Base-by-base conservation (phyloP, 2,797 vertebrate species). In the Gymnoscopelus microlampas region DNA sequence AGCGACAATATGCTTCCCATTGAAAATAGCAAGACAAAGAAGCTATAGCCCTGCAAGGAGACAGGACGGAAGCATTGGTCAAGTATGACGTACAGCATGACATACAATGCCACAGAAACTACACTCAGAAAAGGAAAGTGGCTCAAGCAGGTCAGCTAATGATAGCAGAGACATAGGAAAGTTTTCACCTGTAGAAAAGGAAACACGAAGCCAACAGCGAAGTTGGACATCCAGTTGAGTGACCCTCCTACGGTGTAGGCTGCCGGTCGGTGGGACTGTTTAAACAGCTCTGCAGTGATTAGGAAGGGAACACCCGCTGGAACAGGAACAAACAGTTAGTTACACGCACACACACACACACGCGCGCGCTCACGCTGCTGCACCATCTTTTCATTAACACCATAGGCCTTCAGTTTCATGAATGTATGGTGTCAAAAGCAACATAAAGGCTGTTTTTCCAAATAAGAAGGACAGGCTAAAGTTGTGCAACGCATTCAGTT, bases 171-270 rank as follows among this genome's bases (percentile, higher is more conserved):
- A 29, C 3, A 2, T 29, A 54, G 51, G 13, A 7, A 4, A 35
- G 12, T 13, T 0, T 0, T 76, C 86, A 97, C 96, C 95, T 97
- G 96, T 70, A 98, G 72, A 83, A 98, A 98, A 7, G 96, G 96
- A 79, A 98, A 98, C 76, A 96, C 79, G 23, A 97, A 96, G 71
- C 96, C 96, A 0, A 98, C 57, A 0, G 94, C 95, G 85, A 97
- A 97, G 89, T 97, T 98, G 67, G 95, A 96, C 68, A 97, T 70
- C 96, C 96, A 98, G 91, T 97, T 97, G 66, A 98, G 93, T 2
- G 95, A 94, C 1, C 96, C 96, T 57, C 95, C 96, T 0, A 97
- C 89, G 0, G 95, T 95, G 86, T 96, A 97, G 63, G 96, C 96
- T 0, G 96, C 95, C 0, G 96, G 95, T 0, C 96, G 95, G 68